These are phyloP conservation scores for Drosophila meridionalis DNA, from an alignment of 2,888 invertebrate genomes.

Conservation along the genomic window DNA sequence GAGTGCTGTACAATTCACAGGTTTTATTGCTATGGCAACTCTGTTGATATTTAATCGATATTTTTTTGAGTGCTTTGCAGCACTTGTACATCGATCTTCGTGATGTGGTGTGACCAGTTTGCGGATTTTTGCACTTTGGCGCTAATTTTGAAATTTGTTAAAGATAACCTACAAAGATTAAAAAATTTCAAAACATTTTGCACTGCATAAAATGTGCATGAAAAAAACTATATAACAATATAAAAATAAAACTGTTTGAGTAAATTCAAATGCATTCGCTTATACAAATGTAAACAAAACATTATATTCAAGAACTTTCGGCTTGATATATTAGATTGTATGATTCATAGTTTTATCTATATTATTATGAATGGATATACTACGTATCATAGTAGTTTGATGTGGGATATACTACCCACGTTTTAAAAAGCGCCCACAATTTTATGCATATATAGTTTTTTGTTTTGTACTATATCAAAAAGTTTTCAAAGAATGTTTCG, in stretches of 20 bases:
- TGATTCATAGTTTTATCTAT: conserved; percentile 42
- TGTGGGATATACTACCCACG: conserved; percentile 33
- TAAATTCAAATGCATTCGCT: background rate
- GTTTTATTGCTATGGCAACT: conserved; percentile 12
- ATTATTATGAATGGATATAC: conserved; percentile 40
- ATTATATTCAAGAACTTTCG: conserved; percentile 16
- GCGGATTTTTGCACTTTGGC: background rate
- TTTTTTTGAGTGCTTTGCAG: background rate
- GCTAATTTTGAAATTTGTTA: background rate
- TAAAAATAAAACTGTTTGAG: background rate
- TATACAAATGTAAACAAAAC: background rate
- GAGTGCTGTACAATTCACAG: conserved; percentile 28
- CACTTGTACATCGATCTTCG: background rate
- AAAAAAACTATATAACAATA: background rate
- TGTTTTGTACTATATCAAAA: conserved; percentile 4
- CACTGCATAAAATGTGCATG: background rate
- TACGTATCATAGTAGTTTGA: conserved; percentile 15
- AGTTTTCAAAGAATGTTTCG: conserved; percentile 42
- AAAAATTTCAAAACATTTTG: background rate
- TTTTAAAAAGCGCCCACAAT: conserved; percentile 33
- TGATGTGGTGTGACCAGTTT: conserved; percentile 8
- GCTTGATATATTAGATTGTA: background rate
- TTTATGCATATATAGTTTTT: conserved; percentile 9
- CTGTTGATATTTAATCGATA: conserved; percentile 8
- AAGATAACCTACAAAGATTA: background rate